These are phyloP conservation scores for Eupsilia transversa DNA, from an alignment of 2,888 invertebrate genomes.

Conservation along the genomic window DNA sequence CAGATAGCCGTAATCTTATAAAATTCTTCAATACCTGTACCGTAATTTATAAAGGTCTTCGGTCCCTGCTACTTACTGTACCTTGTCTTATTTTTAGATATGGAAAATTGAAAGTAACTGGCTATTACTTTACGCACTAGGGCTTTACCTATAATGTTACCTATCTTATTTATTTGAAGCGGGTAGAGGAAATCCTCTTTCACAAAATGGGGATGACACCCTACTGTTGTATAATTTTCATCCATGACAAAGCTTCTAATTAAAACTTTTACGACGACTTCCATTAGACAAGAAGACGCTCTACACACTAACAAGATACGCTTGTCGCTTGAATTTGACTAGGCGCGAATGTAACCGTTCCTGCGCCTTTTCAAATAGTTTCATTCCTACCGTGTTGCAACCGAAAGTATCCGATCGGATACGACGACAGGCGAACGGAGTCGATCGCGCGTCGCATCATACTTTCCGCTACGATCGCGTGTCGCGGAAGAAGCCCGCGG, in stretches of 20 bases:
- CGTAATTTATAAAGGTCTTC: no score
- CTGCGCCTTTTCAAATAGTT: no score
- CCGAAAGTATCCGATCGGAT: no score
- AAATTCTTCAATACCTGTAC: no score
- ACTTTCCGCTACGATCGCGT: no score
- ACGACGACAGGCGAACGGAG: no score
- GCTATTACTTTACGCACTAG: neutral
- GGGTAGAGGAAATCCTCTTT: neutral
- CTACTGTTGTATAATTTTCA: neutral
- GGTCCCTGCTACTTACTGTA: neutral
- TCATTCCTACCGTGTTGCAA: no score
- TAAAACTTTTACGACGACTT: conserved; percentile 4
- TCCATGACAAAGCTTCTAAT: neutral
- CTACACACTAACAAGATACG: conserved; percentile 13
- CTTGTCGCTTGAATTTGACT: no score
- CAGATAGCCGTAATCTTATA: no score
- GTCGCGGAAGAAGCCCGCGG: no score
- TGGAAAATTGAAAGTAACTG: neutral
- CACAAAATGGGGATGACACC: neutral
- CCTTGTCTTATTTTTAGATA: neutral
- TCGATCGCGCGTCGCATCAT: no score
- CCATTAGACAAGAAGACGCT: neutral
- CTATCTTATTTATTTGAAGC: neutral
- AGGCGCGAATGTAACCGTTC: no score
- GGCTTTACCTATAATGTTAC: neutral